These are phyloP conservation scores for Ephialtes manifestator DNA, from an alignment of 2,888 invertebrate genomes.

Conservation along the genomic window DNA sequence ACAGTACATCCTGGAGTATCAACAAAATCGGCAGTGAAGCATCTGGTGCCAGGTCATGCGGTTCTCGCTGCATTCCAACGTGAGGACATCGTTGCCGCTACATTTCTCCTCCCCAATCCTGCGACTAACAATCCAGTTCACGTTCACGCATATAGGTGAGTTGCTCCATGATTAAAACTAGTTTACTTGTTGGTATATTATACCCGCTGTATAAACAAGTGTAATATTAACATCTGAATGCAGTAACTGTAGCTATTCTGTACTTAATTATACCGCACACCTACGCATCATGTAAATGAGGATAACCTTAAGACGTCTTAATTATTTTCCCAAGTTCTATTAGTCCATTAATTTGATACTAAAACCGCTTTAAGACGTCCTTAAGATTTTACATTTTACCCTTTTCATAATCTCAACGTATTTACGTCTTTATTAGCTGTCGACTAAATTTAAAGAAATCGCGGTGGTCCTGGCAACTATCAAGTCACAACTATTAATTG, in stretches of 20 bases:
- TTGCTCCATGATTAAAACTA: slow-evolving; percentile 8
- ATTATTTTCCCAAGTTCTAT: not conserved
- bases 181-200: not conserved
- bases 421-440: too few species aligned
- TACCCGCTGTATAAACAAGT: not conserved
- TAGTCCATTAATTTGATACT: not conserved
- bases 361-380: not conserved
- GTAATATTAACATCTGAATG: slow-evolving; percentile 1
- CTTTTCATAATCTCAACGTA: too few species aligned
- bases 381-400: not conserved
- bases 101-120: slow-evolving; percentile 97
- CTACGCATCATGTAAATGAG: not conserved
- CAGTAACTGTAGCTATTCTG: not conserved
- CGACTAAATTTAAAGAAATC: too few species aligned
- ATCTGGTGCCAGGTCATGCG: slow-evolving; percentile 97
- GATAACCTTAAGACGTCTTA: not conserved
- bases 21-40: slow-evolving; percentile 91
- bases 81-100: slow-evolving; percentile 97
- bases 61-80: slow-evolving; percentile 96
- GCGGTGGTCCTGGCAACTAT: too few species aligned
- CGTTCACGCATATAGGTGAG: slow-evolving; percentile 93
- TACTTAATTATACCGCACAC: slow-evolving; percentile 1
- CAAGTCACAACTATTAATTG: not conserved
- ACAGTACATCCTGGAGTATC: slow-evolving; percentile 87
- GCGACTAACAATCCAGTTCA: slow-evolving; percentile 97